Base-by-base conservation (phyloP, 2,888 invertebrate species). In the Nymphalis urticae region DNA sequence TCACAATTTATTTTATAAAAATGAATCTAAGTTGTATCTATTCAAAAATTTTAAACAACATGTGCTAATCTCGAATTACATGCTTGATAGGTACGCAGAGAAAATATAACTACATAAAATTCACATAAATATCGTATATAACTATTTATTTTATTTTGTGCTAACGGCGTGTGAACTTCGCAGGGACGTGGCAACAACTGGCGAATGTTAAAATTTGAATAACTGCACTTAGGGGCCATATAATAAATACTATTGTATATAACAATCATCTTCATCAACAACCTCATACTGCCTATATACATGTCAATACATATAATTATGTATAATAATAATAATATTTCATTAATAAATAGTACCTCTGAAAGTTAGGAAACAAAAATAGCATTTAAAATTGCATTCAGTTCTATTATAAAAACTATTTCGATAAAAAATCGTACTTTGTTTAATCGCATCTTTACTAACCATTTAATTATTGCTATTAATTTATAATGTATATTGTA, bases 281-380 rank as follows among this genome's bases (percentile, higher is more conserved):
- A 82, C 80, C 77, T 81, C 82, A 58, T 85, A 82, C 82, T 86
- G 84, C 82, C 85, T 92, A 90, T 90, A 85, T 89, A 90, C 86
- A 90, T 82, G 81, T 90, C 85, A 90, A 91, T 93, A 93, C 89
- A 93, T 92, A 93, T 89, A 94, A 94, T 94, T 94, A 94, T 72
- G 70, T 70, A 70, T 94, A 94, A 91, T 88, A 92, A 90, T 87
- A 93, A 92, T 79, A 85, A 90, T 91, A 93, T 84, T 85, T 83
- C 77, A 93, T 93, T 92, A 93, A 93, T 94, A 94, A 93, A 93
- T 94, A 94, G 92, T 93, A 87, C 89, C 92, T 93, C 92, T 93
- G 90, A 90, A 93, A 92, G 93, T 93, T 94, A 93, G 90, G 90
- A 93, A 93, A 93, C 88, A 91, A 93, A 72, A 93, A 93, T 90